A percentile compares a stretch with the other conserved stretches of the same genome.
These are phyloP conservation scores for Crenichthys baileyi DNA, from an alignment of 2,797 vertebrate species.

Conservation along the genomic window DNA sequence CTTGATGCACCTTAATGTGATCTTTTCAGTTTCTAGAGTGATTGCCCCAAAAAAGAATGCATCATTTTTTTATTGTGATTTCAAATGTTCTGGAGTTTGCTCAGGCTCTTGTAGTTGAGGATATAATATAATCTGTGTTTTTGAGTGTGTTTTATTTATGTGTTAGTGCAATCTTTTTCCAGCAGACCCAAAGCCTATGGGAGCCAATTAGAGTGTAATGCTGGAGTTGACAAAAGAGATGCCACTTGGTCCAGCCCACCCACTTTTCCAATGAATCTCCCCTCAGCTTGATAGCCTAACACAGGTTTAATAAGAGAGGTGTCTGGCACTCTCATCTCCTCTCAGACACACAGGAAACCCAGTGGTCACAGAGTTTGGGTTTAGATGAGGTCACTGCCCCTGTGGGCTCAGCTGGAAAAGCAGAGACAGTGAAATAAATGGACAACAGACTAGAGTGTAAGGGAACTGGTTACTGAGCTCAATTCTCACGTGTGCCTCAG, in stretches of 20 bases:
- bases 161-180: slow-evolving; percentile 41
- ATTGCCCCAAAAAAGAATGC: too few species aligned
- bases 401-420: slow-evolving; percentile 76
- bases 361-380: slow-evolving; percentile 73
- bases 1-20: too few species aligned
- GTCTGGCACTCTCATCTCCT: slow-evolving; percentile 76
- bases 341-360: slow-evolving; percentile 73
- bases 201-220: slow-evolving; percentile 81
- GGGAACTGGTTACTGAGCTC: slow-evolving; percentile 56
- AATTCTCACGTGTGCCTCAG: slow-evolving; percentile 41
- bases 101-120: background rate
- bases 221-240: slow-evolving; percentile 79
- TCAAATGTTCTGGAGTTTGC: background rate
- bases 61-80: background rate
- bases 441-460: slow-evolving; percentile 63
- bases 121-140: background rate
- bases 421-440: slow-evolving; percentile 75
- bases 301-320: slow-evolving; percentile 79
- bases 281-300: slow-evolving; percentile 74
- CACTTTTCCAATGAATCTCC: slow-evolving; percentile 55
- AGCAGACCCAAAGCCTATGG: slow-evolving; percentile 66
- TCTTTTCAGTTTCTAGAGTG: too few species aligned
- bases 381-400: slow-evolving; percentile 81
- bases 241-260: slow-evolving; percentile 64
- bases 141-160: slow-evolving; percentile 4